Base-by-base conservation (phyloP, 2,113 vertebrate species). In the Agapornis roseicollis region DNA sequence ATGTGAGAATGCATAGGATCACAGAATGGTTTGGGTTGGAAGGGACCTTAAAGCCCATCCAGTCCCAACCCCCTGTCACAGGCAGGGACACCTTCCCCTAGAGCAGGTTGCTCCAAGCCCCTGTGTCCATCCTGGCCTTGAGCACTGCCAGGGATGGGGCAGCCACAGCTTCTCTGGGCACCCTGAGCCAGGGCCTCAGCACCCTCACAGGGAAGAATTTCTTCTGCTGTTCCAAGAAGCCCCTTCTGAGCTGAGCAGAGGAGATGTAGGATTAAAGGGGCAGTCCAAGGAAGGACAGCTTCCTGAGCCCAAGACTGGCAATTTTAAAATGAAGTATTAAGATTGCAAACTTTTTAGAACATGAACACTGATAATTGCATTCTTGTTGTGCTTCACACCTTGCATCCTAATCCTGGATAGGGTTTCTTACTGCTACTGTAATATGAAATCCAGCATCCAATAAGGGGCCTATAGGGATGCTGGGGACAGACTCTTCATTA, bases 151-250 rank as follows among this genome's bases (percentile, higher is more conserved):
- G 56, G 33, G 20, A 58, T 58, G 33, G 20, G 56, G 56, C 33
- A 58, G 13, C 33, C 55, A 56, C 55, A 56, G 31, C 55, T 56
- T 22, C 31, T n/a, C 33, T 56, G 55, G 31, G 55, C 31, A 56
- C 3, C 8, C 55, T n/a, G 13, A 14, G 31, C 19, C 31, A n/a
- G 55, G 0, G 2, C 33, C 33, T 58, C 56, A 58, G 13, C 33
- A n/a, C 33, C 56, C 20, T 58, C 56, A 15, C 13, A 23, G 33
- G 33, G 33, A n/a, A 58, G 56, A 58, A 15, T 8, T 58, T n/a
- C 56, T 58, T 22, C 33, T 58, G 33, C 56, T 58, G 33, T 23
- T n/a, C 33, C 56, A 58, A n/a, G 47, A 47, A 91, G 23, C 23
- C 61, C 14, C 10, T 33, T 60, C n/a, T 12, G 37, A 78, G 47